Evolutionary conservation across 2,888 invertebrate genomes (phyloP).

Genomic region (Pseudanteris insignis): DNA sequence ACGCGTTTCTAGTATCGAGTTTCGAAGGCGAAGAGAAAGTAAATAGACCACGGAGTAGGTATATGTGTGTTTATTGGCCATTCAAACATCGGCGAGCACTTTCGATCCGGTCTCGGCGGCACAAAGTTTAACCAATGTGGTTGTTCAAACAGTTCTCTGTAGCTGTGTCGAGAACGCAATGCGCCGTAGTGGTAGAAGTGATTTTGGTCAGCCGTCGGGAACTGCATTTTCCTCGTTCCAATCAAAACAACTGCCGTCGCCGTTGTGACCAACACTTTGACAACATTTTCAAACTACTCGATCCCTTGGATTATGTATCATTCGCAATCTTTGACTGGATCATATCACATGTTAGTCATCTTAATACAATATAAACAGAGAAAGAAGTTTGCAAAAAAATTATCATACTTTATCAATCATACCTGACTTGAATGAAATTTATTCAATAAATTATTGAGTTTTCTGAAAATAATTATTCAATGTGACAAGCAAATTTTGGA

Average conservation of each 20-base stretch:
- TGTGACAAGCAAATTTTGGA: no score
- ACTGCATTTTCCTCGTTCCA: constrained; percentile 30
- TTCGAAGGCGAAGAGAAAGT: constrained; percentile 26
- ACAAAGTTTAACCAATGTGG: constrained; percentile 40
- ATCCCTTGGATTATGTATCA: no score
- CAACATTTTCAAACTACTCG: no score
- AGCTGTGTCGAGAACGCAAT: constrained; percentile 9
- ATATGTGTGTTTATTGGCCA: constrained; percentile 41
- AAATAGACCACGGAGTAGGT: constrained; percentile 25
- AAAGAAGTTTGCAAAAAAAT: no score
- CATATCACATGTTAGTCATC: no score
- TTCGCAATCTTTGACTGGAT: no score
- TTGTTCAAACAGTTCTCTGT: constrained; percentile 30
- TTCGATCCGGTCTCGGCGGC: constrained; percentile 33
- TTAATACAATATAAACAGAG: no score
- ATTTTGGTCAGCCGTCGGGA: constrained; percentile 41
- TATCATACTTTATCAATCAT: no score
- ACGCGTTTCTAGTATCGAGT: constrained; percentile 2
- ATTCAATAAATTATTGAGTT: no score
- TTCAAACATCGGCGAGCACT: constrained; percentile 36
- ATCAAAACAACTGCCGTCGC: constrained; percentile 22
- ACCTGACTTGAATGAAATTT: no score
- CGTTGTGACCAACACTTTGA: no score
- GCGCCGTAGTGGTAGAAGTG: constrained; percentile 38
- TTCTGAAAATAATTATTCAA: no score